Conservation (phyloP, 2,113 vertebrate species). For the Sebastes fasciatus region DNA sequence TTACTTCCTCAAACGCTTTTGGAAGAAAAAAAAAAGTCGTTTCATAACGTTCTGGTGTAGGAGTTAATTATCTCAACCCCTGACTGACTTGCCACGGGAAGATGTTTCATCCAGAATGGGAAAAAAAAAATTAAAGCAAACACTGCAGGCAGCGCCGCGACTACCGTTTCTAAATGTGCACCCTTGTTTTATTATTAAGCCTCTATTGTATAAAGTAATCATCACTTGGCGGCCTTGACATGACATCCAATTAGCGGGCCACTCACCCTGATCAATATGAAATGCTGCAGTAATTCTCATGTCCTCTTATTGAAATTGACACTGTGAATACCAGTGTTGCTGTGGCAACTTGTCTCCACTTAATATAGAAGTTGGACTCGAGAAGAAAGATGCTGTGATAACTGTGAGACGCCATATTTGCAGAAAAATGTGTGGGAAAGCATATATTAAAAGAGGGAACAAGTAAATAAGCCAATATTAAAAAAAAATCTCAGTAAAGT, state of each 20-base stretch:
- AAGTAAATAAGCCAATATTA: slow-evolving; percentile 4
- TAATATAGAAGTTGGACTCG: background rate
- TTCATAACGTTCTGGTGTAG: slow-evolving; percentile 27
- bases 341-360: background rate
- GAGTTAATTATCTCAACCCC: slow-evolving; percentile 58
- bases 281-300: slow-evolving; percentile 50
- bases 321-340: slow-evolving; percentile 33
- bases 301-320: slow-evolving; percentile 62
- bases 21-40: background rate
- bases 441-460: background rate
- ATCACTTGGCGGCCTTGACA: slow-evolving; percentile 41
- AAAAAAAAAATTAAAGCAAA: background rate
- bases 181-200: slow-evolving; percentile 24
- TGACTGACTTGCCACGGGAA: slow-evolving; percentile 37
- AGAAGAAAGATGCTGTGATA: background rate
- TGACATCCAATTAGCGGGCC: slow-evolving; percentile 56
- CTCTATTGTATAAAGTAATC: slow-evolving; percentile 32
- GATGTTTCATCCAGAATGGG: slow-evolving; percentile 8
- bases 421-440: background rate
- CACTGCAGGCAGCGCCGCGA: background rate
- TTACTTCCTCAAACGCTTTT: slow-evolving; percentile 28
- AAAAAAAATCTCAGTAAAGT: background rate
- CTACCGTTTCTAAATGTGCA: slow-evolving; percentile 1
- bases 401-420: background rate
- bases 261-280: slow-evolving; percentile 65